Percentiles rank a stretch among this genome's conserved stretches.
Evolutionary conservation across 2,797 vertebrate species (phyloP).

Genomic region (Clarias platycephalus): DNA sequence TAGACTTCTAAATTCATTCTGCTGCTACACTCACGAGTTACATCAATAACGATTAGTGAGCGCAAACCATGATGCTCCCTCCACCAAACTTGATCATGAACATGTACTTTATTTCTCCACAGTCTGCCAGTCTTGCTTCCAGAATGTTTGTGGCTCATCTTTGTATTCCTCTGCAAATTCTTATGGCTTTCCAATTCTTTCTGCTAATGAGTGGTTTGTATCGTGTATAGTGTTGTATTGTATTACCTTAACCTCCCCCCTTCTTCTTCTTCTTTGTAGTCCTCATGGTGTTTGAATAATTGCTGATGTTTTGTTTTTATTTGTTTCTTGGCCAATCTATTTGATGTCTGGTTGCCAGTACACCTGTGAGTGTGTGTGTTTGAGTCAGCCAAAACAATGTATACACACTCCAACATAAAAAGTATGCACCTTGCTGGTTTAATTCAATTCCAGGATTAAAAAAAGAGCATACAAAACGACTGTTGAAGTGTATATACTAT

Average conservation of each 20-base stretch:
- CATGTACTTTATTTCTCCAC: neutral
- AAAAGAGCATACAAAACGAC: too few species aligned
- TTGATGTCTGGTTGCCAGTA: too few species aligned
- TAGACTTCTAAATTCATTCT: neutral
- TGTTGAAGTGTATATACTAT: too few species aligned
- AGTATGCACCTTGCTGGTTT: too few species aligned
- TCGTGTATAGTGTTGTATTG: neutral
- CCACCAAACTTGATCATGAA: neutral
- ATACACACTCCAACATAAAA: too few species aligned
- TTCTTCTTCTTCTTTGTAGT: too few species aligned
- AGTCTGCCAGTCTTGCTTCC: neutral
- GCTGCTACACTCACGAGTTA: neutral
- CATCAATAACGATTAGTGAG: neutral
- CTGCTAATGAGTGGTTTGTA: neutral
- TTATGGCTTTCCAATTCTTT: neutral
- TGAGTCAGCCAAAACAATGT: too few species aligned
- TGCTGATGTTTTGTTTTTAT: too few species aligned
- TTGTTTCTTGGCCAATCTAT: too few species aligned
- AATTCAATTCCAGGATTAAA: too few species aligned
- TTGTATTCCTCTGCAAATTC: neutral
- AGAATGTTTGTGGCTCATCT: neutral
- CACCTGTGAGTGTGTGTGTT: too few species aligned
- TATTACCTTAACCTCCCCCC: neutral
- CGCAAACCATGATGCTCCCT: neutral
- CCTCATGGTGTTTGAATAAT: too few species aligned